A percentile compares a stretch with the other conserved stretches of the same genome.
Evolutionary conservation across 2,888 invertebrate genomes (phyloP).

Genomic region (Caenorhabditis sp.): DNA sequence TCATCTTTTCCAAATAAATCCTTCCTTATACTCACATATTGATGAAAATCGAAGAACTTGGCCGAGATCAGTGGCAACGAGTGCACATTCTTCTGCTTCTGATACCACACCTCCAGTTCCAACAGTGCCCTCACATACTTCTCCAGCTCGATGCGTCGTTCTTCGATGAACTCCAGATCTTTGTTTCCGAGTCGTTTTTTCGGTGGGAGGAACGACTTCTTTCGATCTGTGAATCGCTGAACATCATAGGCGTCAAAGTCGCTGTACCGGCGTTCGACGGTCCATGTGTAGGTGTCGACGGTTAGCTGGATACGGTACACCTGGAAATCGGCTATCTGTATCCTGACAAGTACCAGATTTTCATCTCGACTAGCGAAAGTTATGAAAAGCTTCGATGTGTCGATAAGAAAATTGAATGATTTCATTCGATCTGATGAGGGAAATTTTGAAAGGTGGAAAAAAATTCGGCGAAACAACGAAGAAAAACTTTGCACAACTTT

Average conservation of each 20-base stretch:
- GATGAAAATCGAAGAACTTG: slow-evolving; percentile 91
- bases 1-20: slow-evolving; percentile 44
- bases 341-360: neutral
- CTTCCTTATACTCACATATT: slow-evolving; percentile 87
- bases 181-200: slow-evolving; percentile 95
- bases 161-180: slow-evolving; percentile 92
- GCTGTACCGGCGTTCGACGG: slow-evolving; percentile 90
- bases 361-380: neutral
- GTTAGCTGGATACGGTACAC: slow-evolving; percentile 84
- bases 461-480: no score
- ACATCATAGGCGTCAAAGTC: slow-evolving; percentile 83
- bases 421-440: no score
- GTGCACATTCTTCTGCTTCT: slow-evolving; percentile 68
- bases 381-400: neutral
- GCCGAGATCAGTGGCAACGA: slow-evolving; percentile 85
- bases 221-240: slow-evolving; percentile 85
- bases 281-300: slow-evolving; percentile 87
- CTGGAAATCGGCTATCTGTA: slow-evolving; percentile 74
- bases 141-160: slow-evolving; percentile 90
- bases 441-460: no score
- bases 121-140: slow-evolving; percentile 89
- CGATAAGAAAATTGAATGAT: neutral
- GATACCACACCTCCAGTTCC: slow-evolving; percentile 77
- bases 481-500: no score
- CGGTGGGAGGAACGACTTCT: slow-evolving; percentile 92